A percentile compares a stretch with the other conserved stretches of the same genome.
These are phyloP conservation scores for Apistogramma diplotaenia DNA, from an alignment of 2,113 vertebrate species.

Conservation along the genomic window DNA sequence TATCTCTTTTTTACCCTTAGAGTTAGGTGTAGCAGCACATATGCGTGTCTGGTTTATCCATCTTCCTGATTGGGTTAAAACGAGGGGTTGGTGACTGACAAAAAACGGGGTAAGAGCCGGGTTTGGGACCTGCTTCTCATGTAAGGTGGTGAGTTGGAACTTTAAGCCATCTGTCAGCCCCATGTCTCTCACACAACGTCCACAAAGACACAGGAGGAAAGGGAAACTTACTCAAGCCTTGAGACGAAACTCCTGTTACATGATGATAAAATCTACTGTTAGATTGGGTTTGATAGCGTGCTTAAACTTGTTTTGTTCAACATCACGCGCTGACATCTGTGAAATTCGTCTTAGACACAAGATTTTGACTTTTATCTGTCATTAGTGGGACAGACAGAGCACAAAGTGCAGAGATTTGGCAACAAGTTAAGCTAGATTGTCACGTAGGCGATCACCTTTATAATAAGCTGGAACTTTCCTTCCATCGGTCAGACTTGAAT, in stretches of 20 bases:
- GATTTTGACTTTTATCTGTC: background rate
- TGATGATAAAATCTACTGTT: background rate
- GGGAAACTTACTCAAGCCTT: background rate
- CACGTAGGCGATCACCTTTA: no score
- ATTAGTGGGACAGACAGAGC: no score
- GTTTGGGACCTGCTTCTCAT: slow-evolving; percentile 47
- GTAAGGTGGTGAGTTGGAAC: slow-evolving; percentile 68
- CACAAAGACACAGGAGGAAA: slow-evolving; percentile 14
- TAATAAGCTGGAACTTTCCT: background rate
- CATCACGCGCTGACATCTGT: background rate
- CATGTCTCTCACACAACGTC: slow-evolving; percentile 24
- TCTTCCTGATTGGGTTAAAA: slow-evolving; percentile 58
- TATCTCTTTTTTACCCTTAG: slow-evolving; percentile 13
- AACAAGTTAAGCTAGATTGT: no score
- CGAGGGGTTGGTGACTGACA: slow-evolving; percentile 12
- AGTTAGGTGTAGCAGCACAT: slow-evolving; percentile 48
- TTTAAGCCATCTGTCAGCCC: slow-evolving; percentile 67
- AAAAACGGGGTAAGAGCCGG: slow-evolving; percentile 5
- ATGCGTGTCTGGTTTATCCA: slow-evolving; percentile 69
- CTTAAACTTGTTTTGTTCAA: background rate
- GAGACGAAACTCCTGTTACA: background rate
- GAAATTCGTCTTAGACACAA: background rate
- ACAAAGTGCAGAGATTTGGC: no score
- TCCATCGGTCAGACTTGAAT: background rate
- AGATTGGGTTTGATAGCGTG: background rate